Percentiles rank a stretch among this genome's conserved stretches.
Evolutionary conservation across 2,797 vertebrate species (phyloP).

Genomic region (Stomatorhinus walkeri): DNA sequence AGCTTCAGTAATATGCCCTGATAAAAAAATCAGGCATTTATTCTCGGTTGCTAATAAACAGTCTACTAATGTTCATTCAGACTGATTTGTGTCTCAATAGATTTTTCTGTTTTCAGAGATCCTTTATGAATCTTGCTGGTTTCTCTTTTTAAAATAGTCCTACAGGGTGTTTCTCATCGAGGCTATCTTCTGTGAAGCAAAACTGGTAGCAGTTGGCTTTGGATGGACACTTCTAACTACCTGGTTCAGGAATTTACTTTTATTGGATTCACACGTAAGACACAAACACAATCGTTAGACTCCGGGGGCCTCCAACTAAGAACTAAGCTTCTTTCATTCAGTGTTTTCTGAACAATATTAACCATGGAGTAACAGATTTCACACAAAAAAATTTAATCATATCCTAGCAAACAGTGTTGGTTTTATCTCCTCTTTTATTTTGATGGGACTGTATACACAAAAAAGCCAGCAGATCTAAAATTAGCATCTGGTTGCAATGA

Average conservation of each 20-base stretch:
- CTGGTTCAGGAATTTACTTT: not conserved
- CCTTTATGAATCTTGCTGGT: not conserved
- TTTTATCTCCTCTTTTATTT: not conserved
- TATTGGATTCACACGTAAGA: not conserved
- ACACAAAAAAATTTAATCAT: not conserved
- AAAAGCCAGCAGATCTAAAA: not conserved
- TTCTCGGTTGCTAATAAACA: not conserved
- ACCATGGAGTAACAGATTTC: not conserved
- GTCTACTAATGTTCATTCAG: not conserved
- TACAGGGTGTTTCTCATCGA: not conserved
- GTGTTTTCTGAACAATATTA: not conserved
- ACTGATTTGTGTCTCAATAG: not conserved
- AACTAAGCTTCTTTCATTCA: not conserved
- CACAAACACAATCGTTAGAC: not conserved
- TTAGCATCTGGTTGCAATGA: not conserved
- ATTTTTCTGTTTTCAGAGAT: not conserved
- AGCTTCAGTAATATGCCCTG: not conserved
- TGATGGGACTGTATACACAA: not conserved
- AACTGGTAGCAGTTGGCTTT: not conserved
- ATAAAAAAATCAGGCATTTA: not conserved
- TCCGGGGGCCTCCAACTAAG: not conserved
- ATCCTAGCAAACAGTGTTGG: not conserved
- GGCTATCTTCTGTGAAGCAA: not conserved
- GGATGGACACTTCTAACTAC: not conserved
- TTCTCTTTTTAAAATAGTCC: not conserved